Base-by-base conservation (phyloP, 2,888 invertebrate species). In the Archips xylosteana region DNA sequence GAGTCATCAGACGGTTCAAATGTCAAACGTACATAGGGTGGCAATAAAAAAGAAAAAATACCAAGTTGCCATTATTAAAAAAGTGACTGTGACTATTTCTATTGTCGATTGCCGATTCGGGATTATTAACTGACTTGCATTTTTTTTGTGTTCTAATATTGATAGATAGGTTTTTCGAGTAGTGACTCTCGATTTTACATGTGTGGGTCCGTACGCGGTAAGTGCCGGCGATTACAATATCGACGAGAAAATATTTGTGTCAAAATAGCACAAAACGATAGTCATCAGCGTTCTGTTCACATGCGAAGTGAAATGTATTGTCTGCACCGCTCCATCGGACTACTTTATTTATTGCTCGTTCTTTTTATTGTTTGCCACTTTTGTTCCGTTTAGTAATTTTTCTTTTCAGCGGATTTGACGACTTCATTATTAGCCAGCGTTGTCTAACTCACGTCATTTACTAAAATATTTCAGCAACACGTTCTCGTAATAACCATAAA, bases 51-150 rank as follows among this genome's bases (percentile, higher is more conserved):
- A 89, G 86, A 85, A 90, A 91, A 89, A 70, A 65, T 64, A 70
- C 88, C 86, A 84, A 89, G 90, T 89, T 91, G 92, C 93, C 87
- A 92, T 93, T 94, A 94, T 94, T 94, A 94, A 94, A 94, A 94
- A 94, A 94, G 91, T 94, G 94, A 94, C 94, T 92, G 91, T 91
- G 90, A 94, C 93, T 94, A 94, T 94, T 94, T 92, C 94, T 86
- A 94, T 94, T 94, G 94, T 94, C 87, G 91, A 94, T 89, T 93
- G 92, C 90, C 92, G 91, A 93, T 94, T 93, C 92, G 87, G 93
- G 91, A 92, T 94, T 94, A 94, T 94, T 93, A 94, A 92, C 92
- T 94, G 94, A 94, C 94, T 94, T 94, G 94, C 94, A 93, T 92
- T 92, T 93, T 94, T 88, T 94, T 94, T 94, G 92, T 94, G 89